These are phyloP conservation scores for Stenotaenia linearis DNA, from an alignment of 2,888 invertebrate genomes.

Conservation along the genomic window DNA sequence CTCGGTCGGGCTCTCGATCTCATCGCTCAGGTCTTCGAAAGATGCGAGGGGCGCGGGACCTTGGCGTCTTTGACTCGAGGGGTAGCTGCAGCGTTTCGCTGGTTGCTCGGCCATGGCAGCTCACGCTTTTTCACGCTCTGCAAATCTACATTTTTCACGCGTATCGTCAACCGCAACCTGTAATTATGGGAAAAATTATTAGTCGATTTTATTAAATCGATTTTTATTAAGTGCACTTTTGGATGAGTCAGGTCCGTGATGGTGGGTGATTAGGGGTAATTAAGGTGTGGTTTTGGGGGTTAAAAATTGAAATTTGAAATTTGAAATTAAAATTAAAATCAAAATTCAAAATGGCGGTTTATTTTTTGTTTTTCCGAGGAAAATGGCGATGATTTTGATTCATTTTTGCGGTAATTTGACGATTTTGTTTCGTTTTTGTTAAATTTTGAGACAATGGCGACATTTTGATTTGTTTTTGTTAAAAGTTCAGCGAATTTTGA, in stretches of 20 bases:
- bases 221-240: too few relatives aligned
- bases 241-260: too few relatives aligned
- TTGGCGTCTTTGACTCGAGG: slow-evolving; percentile 34
- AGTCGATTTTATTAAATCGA: too few relatives aligned
- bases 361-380: too few relatives aligned
- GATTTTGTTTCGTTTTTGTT: neutral
- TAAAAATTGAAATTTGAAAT: too few relatives aligned
- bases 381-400: too few relatives aligned
- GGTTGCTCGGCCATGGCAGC: slow-evolving; percentile 26
- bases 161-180: neutral
- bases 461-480: neutral
- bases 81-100: slow-evolving; percentile 35
- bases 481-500: neutral
- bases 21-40: slow-evolving; percentile 83
- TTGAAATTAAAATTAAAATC: too few relatives aligned
- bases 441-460: too few relatives aligned
- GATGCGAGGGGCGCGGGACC: slow-evolving; percentile 92
- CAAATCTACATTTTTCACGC: neutral
- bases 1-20: slow-evolving; percentile 57
- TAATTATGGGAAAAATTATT: neutral
- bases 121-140: neutral
- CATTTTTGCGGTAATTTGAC: too few relatives aligned
- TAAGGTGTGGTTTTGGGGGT: too few relatives aligned
- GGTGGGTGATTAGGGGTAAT: too few relatives aligned
- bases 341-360: too few relatives aligned